Base-by-base conservation (phyloP, 2,888 invertebrate species). In the Cosmopolites sordidus region DNA sequence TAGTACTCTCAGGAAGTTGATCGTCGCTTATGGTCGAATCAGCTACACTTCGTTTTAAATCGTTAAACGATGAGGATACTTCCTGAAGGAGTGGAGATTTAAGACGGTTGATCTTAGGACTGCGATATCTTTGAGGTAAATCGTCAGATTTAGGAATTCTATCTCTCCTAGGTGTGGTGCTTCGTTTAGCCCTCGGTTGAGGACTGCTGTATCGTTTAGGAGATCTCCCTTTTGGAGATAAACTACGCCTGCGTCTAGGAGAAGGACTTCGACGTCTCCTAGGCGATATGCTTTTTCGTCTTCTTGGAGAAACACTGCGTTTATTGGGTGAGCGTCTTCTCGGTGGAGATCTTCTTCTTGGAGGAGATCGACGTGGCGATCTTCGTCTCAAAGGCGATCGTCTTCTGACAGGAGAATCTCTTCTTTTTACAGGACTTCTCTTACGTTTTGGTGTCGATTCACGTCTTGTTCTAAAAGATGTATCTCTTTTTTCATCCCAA, bases 21-120 rank as follows among this genome's bases (percentile, higher is more conserved):
- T 79, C 78, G 62, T 79, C 78, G 59, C 76, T 77, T 48, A 79
- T 79, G 2, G 79, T 79, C 2, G 78, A 78, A 66, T 79, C 79
- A 1, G 78, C 77, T 3, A 78, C 68, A 58, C 77, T 77, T 0
- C 69, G 65, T 53, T 75, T 75, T 43, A 73, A 66, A n/a, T 72
- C 72, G 38, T 68, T 74, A 50, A 71, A 64, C 14, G 71, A 75
- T 22, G 71, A 74, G 48, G 68, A 65, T 56, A 61, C 54, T 50
- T 60, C 29, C 48, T 54, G 16, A 43, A 56, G 51, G 40, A 50
- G 8, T n/a, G 46, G 47, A 1, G 47, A 47, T 27, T 46, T 52
- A 11, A 22, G 37, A n/a, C 44, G 18, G 9, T 29, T 29, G 3
- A 15, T 1, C 6, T 14, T 48, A 17, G 30, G 42, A 14, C 48